Conservation (phyloP, 2,888 invertebrate genomes). For the Scaptodrosophila latifasciaeformis region DNA sequence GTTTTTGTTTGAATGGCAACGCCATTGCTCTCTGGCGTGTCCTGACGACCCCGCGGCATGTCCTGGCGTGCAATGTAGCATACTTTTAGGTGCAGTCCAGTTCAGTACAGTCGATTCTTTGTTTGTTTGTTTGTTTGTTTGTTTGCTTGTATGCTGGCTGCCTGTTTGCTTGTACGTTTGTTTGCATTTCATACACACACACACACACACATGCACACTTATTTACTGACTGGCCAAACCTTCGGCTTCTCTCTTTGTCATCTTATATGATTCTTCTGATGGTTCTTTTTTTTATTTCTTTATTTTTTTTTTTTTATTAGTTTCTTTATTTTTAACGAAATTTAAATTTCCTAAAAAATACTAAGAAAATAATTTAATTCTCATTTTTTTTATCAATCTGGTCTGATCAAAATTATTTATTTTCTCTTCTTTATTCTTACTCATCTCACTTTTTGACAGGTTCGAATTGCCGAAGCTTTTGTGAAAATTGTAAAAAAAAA, state of each 20-base stretch:
- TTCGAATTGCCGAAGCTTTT: too few relatives aligned
- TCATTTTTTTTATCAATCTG: too few relatives aligned
- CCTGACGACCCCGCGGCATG: neutral
- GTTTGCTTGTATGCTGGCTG: conserved; percentile 13
- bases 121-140: conserved; percentile 30
- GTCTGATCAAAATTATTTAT: too few relatives aligned
- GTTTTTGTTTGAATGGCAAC: conserved; percentile 60
- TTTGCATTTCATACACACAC: conserved; percentile 35
- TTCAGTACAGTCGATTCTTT: conserved; percentile 26
- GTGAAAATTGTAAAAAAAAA: too few relatives aligned
- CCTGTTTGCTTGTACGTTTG: conserved; percentile 21
- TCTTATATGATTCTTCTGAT: too few relatives aligned
- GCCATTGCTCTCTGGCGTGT: conserved; percentile 10
- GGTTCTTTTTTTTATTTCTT: neutral
- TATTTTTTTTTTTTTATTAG: too few relatives aligned
- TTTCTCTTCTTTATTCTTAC: too few relatives aligned
- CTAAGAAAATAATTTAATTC: too few relatives aligned
- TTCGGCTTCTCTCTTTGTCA: too few relatives aligned
- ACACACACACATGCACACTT: conserved; percentile 26
- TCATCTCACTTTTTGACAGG: too few relatives aligned
- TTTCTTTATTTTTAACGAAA: too few relatives aligned
- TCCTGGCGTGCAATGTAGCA: conserved; percentile 38
- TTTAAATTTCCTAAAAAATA: too few relatives aligned
- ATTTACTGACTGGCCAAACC: conserved; percentile 50
- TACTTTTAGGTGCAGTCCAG: conserved; percentile 52